Base-by-base conservation (phyloP, 2,888 invertebrate genomes). In the Drosophila kanekoi region DNA sequence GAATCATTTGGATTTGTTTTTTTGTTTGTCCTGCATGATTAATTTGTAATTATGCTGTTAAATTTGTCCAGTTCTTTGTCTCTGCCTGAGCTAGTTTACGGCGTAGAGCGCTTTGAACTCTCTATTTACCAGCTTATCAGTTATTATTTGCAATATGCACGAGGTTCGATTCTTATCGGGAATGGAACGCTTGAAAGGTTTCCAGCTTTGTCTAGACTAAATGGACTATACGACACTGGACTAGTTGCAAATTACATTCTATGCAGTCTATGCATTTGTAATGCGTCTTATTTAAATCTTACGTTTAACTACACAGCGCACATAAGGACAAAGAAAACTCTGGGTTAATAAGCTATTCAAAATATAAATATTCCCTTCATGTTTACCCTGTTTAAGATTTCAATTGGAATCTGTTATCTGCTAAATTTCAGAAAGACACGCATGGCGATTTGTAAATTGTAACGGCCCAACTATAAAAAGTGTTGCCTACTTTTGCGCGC, bases 81-180 rank as follows among this genome's bases (percentile, higher is more conserved):
- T 68, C 1, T 43, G 14, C 9, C 23, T 45, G 52, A 10, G 37
- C 52, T 61, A 64, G 63, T 45, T 52, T 14, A 52, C 54, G 38
- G 20, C 63, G 69, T 64, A 61, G 51, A 49, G 45, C 53, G 57
- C 37, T 48, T 40, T 74, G 69, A 68, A 79, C 75, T 45, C 61
- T 41, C 38, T 32, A 6, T 32, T 62, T 47, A 38, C 57, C 51
- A 38, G 14, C 53, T 79, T 79, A 79, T 79, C 79, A 75, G 63
- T 38, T 38, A 40, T 35, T 43, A 47, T 53, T 60, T 49, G 63
- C 60, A 57, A 57, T 54, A 16, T 41, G 35, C 47, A 23, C n/a
- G 44, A 23, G 48, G 20, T 63, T 11, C 52, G 44, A 44, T 28
- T 67, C 62, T 79, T 79, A 75, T 75, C 79, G 28, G 45, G 32